These are phyloP conservation scores for Ichneumoninae sp. DNA, from an alignment of 2,888 invertebrate species.

Conservation along the genomic window DNA sequence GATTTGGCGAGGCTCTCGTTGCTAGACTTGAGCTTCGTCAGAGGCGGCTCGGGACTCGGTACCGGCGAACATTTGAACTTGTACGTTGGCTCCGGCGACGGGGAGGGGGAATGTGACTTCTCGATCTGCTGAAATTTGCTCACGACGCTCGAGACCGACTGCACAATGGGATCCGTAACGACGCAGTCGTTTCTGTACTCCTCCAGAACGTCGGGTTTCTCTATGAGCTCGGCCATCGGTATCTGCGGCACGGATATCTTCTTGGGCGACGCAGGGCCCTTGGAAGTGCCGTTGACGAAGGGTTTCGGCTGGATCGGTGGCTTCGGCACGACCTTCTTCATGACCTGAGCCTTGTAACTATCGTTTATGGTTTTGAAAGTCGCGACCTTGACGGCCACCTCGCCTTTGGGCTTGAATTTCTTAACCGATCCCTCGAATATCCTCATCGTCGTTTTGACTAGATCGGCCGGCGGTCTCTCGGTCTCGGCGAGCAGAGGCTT, in stretches of 20 bases:
- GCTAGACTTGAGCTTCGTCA: conserved; percentile 62
- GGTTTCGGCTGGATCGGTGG: conserved; percentile 85
- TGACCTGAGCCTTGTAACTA: conserved; percentile 84
- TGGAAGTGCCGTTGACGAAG: conserved; percentile 78
- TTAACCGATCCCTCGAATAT: conserved; percentile 90
- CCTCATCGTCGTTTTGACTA: conserved; percentile 93
- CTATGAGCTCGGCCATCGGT: conserved; percentile 77
- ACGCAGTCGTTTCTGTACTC: conserved; percentile 77
- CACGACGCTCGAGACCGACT: conserved; percentile 83
- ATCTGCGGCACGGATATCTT: conserved; percentile 74
- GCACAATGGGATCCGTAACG: conserved; percentile 79
- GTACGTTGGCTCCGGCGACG: conserved; percentile 79
- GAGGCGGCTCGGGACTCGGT: conserved; percentile 80
- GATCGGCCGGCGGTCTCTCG: conserved; percentile 94
- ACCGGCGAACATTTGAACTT: conserved; percentile 81
- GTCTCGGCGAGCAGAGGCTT: conserved; percentile 89
- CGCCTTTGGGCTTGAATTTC: conserved; percentile 84
- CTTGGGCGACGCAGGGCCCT: conserved; percentile 80
- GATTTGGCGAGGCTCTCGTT: conserved; percentile 73
- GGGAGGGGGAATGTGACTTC: conserved; percentile 78
- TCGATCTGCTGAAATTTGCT: conserved; percentile 83
- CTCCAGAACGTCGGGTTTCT: conserved; percentile 70
- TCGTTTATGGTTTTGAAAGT: conserved; percentile 88
- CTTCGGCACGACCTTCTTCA: conserved; percentile 84
- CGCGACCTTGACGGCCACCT: conserved; percentile 88